Evolutionary conservation across 1,140 invertebrate genomes (phyloP).

Genomic region (Ips typographus): DNA sequence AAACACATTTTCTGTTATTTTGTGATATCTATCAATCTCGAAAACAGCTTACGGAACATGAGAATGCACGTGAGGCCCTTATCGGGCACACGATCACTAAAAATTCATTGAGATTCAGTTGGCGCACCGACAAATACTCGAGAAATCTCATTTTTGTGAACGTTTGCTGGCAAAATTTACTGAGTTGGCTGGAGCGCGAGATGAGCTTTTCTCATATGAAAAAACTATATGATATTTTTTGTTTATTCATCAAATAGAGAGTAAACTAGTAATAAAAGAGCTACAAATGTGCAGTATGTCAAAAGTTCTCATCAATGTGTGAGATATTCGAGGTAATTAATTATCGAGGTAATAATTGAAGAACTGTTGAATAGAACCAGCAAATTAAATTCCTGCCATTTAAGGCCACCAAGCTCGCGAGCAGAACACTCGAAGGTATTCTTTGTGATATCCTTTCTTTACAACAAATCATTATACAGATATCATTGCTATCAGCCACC

Average conservation of each 20-base stretch:
- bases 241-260: neutral
- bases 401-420: slow-evolving; percentile 23
- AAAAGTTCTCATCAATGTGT: neutral
- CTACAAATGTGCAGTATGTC: too few relatives aligned
- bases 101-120: slow-evolving; percentile 25
- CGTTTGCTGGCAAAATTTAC: slow-evolving; percentile 23
- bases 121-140: slow-evolving; percentile 16
- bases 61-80: slow-evolving; percentile 17
- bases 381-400: slow-evolving; percentile 20
- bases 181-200: slow-evolving; percentile 7
- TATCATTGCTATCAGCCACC: slow-evolving; percentile 38
- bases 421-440: slow-evolving; percentile 22
- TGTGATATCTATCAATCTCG: slow-evolving; percentile 8
- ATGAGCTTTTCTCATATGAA: neutral
- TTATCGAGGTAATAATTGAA: neutral
- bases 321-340: neutral
- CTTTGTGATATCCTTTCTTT: slow-evolving; percentile 28
- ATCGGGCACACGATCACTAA: slow-evolving; percentile 23
- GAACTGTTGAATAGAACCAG: neutral
- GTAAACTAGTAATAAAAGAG: too few relatives aligned
- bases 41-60: slow-evolving; percentile 4
- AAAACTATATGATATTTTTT: too few relatives aligned
- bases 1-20: neutral
- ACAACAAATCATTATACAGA: slow-evolving; percentile 36
- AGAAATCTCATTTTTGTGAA: slow-evolving; percentile 25